Evolutionary conservation across 1,140 invertebrate species (phyloP).

Genomic region (Matsumurasca onukii): DNA sequence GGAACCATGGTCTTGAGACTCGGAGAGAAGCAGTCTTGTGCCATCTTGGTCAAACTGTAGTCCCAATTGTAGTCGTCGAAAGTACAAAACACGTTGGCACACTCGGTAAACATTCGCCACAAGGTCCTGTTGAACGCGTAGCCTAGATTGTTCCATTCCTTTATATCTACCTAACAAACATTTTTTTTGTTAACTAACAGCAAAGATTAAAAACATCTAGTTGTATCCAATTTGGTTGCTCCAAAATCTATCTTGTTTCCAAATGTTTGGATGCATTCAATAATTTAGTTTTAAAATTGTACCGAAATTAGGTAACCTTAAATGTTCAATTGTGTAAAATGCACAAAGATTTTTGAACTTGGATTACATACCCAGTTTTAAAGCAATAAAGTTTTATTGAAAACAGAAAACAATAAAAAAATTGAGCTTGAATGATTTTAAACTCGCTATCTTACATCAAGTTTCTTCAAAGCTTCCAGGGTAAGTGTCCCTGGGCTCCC

Average conservation of each 20-base stretch:
- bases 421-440: too few relatives aligned
- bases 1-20: conserved; percentile 83
- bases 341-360: background rate
- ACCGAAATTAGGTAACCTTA: background rate
- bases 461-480: too few relatives aligned
- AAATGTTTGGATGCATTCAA: background rate
- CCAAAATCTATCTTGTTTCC: background rate
- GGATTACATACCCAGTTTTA: too few relatives aligned
- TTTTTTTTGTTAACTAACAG: background rate
- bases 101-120: conserved; percentile 80
- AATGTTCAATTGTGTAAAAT: background rate
- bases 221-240: background rate
- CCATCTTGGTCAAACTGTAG: conserved; percentile 93
- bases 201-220: background rate
- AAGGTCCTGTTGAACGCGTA: conserved; percentile 88
- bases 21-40: conserved; percentile 76
- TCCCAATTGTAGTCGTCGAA: conserved; percentile 99
- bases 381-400: too few relatives aligned
- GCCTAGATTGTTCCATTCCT: conserved; percentile 98
- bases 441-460: too few relatives aligned
- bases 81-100: conserved; percentile 86
- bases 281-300: background rate
- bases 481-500: too few relatives aligned
- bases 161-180: conserved; percentile 81
- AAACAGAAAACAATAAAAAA: too few relatives aligned